Conservation (phyloP, 2,113 vertebrate species). For the Protobothrops mucrosquamatus region DNA sequence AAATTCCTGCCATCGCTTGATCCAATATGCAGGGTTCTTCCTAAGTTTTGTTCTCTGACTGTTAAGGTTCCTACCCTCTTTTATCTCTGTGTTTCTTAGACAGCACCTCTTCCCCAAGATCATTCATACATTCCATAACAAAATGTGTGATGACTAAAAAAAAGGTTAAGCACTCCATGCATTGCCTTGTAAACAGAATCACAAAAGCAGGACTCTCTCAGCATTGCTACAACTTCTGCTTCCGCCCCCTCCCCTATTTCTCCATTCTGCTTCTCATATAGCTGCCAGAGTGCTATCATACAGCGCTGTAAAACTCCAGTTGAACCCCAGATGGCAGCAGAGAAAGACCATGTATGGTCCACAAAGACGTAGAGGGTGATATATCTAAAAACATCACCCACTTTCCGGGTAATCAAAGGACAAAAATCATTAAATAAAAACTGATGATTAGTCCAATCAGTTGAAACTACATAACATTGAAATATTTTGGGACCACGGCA, state of each 20-base stretch:
- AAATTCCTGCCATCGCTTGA: neutral
- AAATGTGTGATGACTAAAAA: neutral
- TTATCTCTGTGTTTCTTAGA: neutral
- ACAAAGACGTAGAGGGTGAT: neutral
- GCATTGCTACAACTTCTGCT: neutral
- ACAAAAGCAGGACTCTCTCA: neutral
- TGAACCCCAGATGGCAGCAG: neutral
- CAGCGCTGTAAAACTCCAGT: neutral
- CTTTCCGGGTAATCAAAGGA: neutral
- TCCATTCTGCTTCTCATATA: neutral
- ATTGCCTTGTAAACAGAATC: neutral
- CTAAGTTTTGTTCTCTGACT: neutral
- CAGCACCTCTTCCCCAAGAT: neutral
- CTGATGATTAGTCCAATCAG: neutral
- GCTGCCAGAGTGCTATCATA: neutral
- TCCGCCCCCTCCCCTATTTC: neutral
- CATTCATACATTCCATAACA: neutral
- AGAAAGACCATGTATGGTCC: neutral
- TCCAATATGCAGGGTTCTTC: neutral
- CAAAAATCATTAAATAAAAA: neutral
- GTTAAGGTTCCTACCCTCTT: neutral
- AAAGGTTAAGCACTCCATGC: neutral
- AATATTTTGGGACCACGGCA: neutral
- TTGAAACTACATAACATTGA: neutral
- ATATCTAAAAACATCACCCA: neutral